Evolutionary conservation across 2,888 invertebrate genomes (phyloP).

Genomic region (Cerceris ruficornis): DNA sequence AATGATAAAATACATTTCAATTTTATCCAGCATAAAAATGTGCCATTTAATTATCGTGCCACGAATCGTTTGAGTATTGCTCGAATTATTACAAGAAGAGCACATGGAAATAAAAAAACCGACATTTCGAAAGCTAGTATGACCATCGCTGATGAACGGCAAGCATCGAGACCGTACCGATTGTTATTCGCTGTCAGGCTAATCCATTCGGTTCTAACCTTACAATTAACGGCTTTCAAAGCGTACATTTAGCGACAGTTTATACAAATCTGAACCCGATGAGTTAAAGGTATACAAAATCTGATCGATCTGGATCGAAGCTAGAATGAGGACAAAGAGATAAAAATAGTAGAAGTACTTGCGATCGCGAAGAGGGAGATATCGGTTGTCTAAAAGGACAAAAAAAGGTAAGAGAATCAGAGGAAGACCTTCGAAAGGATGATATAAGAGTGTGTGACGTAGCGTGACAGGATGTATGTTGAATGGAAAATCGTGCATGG

Average conservation of each 20-base stretch:
- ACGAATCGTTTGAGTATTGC: no score
- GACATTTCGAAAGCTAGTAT: no score
- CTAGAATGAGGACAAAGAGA: background rate
- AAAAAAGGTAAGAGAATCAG: conserved; percentile 11
- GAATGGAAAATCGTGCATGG: conserved; percentile 30
- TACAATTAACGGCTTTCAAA: conserved; percentile 9
- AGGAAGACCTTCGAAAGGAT: conserved; percentile 12
- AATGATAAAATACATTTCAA: no score
- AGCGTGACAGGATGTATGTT: conserved; percentile 30
- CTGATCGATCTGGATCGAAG: conserved; percentile 2
- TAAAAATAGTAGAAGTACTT: conserved; percentile 13
- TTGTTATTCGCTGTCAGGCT: conserved; percentile 24
- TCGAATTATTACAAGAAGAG: no score
- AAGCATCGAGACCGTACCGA: background rate
- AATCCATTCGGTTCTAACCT: conserved; percentile 21
- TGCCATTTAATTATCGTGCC: no score
- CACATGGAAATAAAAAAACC: no score
- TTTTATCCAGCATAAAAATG: no score
- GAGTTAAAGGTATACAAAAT: background rate
- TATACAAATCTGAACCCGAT: background rate
- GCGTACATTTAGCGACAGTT: conserved; percentile 3
- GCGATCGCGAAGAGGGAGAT: conserved; percentile 14
- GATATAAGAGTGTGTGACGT: conserved; percentile 14
- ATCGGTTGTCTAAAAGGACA: conserved; percentile 1
- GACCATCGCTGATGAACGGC: no score